These are phyloP conservation scores for Caenorhabditis inopinata DNA, from an alignment of 1,140 invertebrate species.

Conservation along the genomic window DNA sequence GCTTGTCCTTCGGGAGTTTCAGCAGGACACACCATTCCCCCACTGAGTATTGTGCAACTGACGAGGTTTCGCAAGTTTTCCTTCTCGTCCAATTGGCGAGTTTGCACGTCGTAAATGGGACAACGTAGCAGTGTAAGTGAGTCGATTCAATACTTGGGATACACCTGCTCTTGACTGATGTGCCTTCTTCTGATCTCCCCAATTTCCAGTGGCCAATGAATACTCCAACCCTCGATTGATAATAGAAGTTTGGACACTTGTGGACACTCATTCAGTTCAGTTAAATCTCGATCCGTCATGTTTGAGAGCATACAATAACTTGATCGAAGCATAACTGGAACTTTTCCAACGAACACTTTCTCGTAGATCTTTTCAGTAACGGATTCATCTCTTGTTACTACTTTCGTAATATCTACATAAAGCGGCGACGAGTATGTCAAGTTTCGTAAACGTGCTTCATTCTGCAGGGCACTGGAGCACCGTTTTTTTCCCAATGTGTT, in stretches of 20 bases:
- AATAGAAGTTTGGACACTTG: constrained; percentile 91
- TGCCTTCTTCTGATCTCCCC: constrained; percentile 99
- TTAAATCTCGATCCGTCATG: constrained; percentile 92
- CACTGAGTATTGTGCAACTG: constrained; percentile 97
- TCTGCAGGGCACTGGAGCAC: constrained; percentile 94
- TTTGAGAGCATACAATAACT: constrained; percentile 91
- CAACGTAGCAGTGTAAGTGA: constrained; percentile 95
- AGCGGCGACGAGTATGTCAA: constrained; percentile 85
- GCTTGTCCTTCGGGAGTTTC: constrained; percentile 88
- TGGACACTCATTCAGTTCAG: constrained; percentile 97
- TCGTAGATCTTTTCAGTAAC: constrained; percentile 90
- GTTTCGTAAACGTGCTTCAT: constrained; percentile 73
- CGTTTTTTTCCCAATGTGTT: constrained; percentile 99
- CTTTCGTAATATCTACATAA: constrained; percentile 97
- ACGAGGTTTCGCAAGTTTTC: constrained; percentile 93
- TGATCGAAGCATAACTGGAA: constrained; percentile 96
- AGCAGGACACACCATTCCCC: constrained; percentile 98
- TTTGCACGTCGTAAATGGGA: constrained; percentile 95
- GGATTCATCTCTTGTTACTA: constrained; percentile 82
- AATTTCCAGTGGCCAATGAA: constrained; percentile 96
- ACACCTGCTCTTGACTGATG: constrained; percentile 93
- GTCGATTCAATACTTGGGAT: constrained; percentile 86
- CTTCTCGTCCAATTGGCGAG: constrained; percentile 95
- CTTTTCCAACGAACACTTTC: constrained; percentile 98
- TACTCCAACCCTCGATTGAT: constrained; percentile 97